Conservation (phyloP, 37 sponge, comb jelly and placozoan species). For the Hexactinellida sp. region DNA sequence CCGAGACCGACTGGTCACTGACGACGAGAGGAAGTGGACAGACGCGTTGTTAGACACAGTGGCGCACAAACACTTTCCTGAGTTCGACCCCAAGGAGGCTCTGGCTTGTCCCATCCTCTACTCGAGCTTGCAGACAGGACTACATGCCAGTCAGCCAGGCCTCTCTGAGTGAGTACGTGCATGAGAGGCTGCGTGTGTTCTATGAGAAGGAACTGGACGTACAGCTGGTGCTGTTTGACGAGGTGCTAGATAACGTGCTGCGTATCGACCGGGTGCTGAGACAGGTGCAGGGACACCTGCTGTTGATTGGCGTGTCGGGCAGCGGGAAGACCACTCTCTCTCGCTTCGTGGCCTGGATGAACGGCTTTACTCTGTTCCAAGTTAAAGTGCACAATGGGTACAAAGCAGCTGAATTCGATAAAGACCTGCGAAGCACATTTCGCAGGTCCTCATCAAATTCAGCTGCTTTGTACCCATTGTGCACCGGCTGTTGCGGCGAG, state of each 20-base stretch:
- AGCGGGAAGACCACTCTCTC: conserved; percentile 96
- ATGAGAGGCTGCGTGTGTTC: conserved; percentile 88
- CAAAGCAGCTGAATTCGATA: conserved; percentile 83
- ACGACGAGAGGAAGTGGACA: conserved; percentile 90
- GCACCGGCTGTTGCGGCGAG: conserved; percentile 80
- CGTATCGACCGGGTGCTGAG: conserved; percentile 94
- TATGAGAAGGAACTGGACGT: conserved; percentile 97
- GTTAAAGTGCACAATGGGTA: conserved; percentile 91
- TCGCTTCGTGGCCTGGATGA: conserved; percentile 96
- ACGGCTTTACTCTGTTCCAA: conserved; percentile 81
- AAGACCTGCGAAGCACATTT: conserved; percentile 73
- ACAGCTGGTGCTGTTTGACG: conserved; percentile 86
- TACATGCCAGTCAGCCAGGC: conserved; percentile 83
- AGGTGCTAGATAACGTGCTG: conserved; percentile 91
- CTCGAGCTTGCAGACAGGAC: conserved; percentile 90
- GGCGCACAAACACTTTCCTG: conserved; percentile 82
- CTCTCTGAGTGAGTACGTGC: conserved; percentile 84
- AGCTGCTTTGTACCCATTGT: no score
- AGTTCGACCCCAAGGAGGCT: conserved; percentile 52
- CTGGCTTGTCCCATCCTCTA: conserved; percentile 81
- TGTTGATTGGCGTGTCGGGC: conserved; percentile 93
- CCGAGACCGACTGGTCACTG: conserved; percentile 74
- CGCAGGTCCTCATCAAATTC: no score
- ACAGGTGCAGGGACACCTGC: conserved; percentile 85
- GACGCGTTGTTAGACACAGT: conserved; percentile 72